Percentiles rank a stretch among this genome's conserved stretches.
phyloP scores from a whole-genome alignment of 2,113 vertebrate genomes.

The Vidua chalybeata region DNA sequence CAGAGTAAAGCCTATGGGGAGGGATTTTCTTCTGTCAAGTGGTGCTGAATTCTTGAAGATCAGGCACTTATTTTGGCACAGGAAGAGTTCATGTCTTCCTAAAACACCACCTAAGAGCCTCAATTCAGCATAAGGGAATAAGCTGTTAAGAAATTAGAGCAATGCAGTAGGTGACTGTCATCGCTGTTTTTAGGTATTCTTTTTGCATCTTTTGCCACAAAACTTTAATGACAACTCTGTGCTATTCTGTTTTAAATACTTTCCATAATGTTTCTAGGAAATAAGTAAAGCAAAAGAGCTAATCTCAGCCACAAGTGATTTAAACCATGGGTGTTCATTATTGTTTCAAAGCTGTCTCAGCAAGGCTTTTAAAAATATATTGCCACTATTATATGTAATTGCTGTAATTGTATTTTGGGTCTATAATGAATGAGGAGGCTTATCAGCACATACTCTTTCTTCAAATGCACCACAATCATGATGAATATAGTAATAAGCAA shows the following conservation, averaged over 20 bases:
- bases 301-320: neutral
- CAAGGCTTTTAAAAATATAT: neutral
- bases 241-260: neutral
- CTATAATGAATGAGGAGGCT: neutral
- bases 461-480: neutral
- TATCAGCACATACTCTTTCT: neutral
- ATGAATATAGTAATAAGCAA: neutral
- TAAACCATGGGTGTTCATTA: neutral
- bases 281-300: neutral
- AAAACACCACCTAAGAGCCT: neutral
- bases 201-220: neutral
- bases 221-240: neutral
- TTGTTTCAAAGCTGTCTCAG: constrained; percentile 9
- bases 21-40: neutral
- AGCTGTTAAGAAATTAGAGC: neutral
- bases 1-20: neutral
- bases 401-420: constrained; percentile 2
- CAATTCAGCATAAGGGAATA: neutral
- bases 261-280: neutral
- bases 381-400: neutral
- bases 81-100: neutral
- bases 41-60: neutral
- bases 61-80: neutral
- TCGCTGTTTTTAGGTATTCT: neutral
- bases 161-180: neutral